Base-by-base conservation (phyloP, 2,888 invertebrate species). In the Pachliopta kotzebuea region DNA sequence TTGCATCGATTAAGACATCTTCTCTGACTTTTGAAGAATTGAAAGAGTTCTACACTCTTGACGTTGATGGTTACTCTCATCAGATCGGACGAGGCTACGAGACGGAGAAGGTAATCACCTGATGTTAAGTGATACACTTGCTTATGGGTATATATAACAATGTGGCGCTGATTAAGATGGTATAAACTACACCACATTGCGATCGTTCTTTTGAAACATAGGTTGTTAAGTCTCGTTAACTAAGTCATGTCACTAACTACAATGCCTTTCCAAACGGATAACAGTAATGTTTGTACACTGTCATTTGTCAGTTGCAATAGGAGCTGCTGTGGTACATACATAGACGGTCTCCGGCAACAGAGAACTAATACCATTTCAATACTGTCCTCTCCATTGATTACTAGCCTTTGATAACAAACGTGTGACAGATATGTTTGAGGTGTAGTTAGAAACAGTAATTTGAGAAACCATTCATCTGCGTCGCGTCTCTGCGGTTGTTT, bases 401-500 rank as follows among this genome's bases (percentile, higher is more conserved):
- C 4, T 45, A 4, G 11, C 45, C 8, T 45, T 45, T 45, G 45
- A 7, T 45, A 45, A 45, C n/a, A n/a, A 45, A 4, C 18, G n/a
- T 7, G 18, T 18, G 7, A n/a, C 45, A 7, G 18, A 45, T 45
- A 45, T 45, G 45, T n/a, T 45, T 45, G 45, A 45, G 45, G n/a
- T 45, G n/a, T 45, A 42, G 45, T 3, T 58, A n/a, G 57, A 23
- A 49, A 58, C 57, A 61, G 61, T 49, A 61, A 61, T 21, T 45
- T 49, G 55, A 61, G 55, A 20, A 21, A 20, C 8, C 42, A 49
- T 20, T 50, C 37, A 52, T 56, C 56, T 52, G 52, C 37, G 52
- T 18, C 31, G 24, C 23, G 56, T 23, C 56, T 56, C 50, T 62
- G 62, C 17, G 62, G 56, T 62, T 56, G 62, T 56, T 56, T 37